phyloP scores from a whole-genome alignment of 2,797 vertebrate species.

The Urophycis tenuis region DNA sequence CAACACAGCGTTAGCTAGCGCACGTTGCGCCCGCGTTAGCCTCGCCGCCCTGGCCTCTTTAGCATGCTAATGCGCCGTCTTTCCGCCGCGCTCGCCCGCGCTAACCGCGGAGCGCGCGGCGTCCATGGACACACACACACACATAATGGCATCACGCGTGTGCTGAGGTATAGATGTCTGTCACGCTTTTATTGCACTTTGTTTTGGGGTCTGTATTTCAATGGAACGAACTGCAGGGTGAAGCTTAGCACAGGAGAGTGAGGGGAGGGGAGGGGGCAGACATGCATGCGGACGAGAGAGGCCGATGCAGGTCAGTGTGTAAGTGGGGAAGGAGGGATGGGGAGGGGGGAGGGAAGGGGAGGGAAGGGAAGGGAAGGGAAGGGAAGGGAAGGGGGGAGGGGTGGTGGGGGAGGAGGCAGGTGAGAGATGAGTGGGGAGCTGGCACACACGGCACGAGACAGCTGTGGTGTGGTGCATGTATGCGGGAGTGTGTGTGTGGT shows the following conservation, averaged over 20 bases:
- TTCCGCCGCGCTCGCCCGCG: not conserved
- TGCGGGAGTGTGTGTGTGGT: not conserved
- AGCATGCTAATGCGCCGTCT: not conserved
- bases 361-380: not conserved
- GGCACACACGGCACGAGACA: not conserved
- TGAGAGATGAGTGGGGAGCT: conserved; percentile 21
- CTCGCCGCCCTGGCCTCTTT: not conserved
- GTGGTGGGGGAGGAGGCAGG: conserved; percentile 17
- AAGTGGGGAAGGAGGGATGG: not conserved
- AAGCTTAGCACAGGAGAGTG: conserved; percentile 61
- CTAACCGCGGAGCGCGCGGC: no score
- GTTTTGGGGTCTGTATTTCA: not conserved
- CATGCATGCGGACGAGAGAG: conserved; percentile 25
- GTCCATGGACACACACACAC: not conserved
- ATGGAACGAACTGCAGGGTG: conserved; percentile 22
- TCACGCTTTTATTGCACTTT: not conserved
- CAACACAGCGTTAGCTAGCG: not conserved
- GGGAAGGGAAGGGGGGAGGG: not conserved
- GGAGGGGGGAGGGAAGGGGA: not conserved
- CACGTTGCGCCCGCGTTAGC: not conserved
- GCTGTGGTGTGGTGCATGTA: not conserved
- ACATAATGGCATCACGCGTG: not conserved
- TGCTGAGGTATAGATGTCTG: not conserved
- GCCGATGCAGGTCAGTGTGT: conserved; percentile 30
- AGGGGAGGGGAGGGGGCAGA: conserved; percentile 4